Conservation (phyloP, 2,797 vertebrate species). For the Nannoperca australis region DNA sequence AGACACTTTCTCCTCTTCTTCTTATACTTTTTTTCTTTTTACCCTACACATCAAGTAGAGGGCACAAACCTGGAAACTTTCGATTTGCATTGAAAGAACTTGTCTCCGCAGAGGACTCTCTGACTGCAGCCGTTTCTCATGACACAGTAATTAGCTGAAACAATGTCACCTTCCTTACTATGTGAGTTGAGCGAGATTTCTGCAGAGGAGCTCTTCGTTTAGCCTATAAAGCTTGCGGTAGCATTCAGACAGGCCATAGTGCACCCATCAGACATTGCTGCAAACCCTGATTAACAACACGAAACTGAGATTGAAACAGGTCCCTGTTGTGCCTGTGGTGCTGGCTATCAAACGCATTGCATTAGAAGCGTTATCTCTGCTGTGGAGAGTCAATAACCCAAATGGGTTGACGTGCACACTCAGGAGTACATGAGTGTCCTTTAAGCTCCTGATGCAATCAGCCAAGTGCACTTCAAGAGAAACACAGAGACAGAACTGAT, state of each 20-base stretch:
- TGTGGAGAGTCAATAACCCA: constrained; percentile 64
- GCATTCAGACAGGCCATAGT: not conserved
- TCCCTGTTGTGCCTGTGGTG: constrained; percentile 2
- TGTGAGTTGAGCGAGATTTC: not conserved
- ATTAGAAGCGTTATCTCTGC: constrained; percentile 49
- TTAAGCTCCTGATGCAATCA: constrained; percentile 64
- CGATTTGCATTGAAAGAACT: constrained; percentile 25
- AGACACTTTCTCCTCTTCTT: constrained; percentile 47
- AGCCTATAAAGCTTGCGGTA: not conserved
- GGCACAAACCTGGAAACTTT: constrained; percentile 22
- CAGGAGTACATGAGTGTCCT: constrained; percentile 42
- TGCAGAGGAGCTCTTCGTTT: not conserved
- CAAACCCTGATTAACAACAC: constrained; percentile 6
- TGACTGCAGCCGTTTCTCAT: constrained; percentile 18
- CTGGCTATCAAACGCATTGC: constrained; percentile 43
- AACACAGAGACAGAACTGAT: constrained; percentile 24
- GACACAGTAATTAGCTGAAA: constrained; percentile 8
- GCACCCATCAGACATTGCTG: not conserved
- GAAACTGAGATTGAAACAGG: constrained; percentile 22
- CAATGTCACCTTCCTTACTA: constrained; percentile 8
- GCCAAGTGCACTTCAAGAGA: constrained; percentile 69
- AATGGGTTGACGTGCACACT: constrained; percentile 60
- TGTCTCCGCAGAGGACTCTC: not conserved
- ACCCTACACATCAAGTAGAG: constrained; percentile 31
- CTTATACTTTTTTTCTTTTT: not conserved